phyloP scores from a whole-genome alignment of 1,140 invertebrate species.

The Drosophila insularis region DNA sequence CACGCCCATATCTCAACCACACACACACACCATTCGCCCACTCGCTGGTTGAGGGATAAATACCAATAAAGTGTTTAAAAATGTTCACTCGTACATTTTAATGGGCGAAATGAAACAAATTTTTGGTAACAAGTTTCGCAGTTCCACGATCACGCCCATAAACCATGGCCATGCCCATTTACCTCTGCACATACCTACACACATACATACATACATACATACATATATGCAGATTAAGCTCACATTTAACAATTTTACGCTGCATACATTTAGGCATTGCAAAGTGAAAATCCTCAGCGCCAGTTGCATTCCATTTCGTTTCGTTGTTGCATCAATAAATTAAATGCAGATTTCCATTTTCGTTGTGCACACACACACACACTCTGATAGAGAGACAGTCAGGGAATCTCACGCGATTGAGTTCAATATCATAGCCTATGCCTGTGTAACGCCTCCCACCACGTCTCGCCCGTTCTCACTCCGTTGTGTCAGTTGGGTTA shows the following conservation, averaged over 20 bases:
- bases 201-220: neutral
- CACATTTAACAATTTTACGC: constrained; percentile 77
- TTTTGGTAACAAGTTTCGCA: constrained; percentile 35
- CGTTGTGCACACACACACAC: constrained; percentile 23
- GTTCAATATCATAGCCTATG: constrained; percentile 52
- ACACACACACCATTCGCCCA: neutral
- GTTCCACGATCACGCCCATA: neutral
- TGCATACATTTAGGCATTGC: constrained; percentile 73
- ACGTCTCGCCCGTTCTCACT: neutral
- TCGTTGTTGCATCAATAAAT: constrained; percentile 73
- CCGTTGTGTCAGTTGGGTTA: constrained; percentile 49
- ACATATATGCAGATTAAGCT: constrained; percentile 73
- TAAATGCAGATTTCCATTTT: constrained; percentile 79
- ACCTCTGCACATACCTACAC: constrained; percentile 35
- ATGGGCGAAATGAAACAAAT: constrained; percentile 77
- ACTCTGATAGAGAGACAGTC: neutral
- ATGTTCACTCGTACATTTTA: constrained; percentile 71
- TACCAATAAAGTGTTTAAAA: constrained; percentile 75
- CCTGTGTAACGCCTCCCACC: neutral
- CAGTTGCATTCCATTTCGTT: constrained; percentile 33
- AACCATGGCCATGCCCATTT: constrained; percentile 17
- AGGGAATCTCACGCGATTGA: neutral
- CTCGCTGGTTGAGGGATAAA: neutral
- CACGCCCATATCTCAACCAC: neutral
- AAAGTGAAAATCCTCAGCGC: constrained; percentile 53